Evolutionary conservation across 1,140 invertebrate genomes (phyloP), one percentile per base, ranked within the genome.

Genomic region (Brachionus paranguensis): DNA sequence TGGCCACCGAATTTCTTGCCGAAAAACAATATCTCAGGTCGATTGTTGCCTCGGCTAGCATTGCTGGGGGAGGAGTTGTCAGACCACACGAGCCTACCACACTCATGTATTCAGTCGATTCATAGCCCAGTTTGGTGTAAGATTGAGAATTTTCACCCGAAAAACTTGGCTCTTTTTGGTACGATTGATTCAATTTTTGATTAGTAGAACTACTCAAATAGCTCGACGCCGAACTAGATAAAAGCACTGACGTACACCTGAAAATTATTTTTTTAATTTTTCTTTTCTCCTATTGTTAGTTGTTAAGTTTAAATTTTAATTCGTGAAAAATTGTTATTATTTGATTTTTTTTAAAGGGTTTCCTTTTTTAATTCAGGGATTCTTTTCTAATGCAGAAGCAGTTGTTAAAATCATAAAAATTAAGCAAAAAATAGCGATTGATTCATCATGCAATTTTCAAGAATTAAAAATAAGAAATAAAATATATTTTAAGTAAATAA

Each of bases 11-110:
- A 76, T 76, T 76, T 50, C 72, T 11, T 3, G 27, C 20, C 20
- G 72, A 76, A 76, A 76, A 76, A 76, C 72, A 76, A 17, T 76
- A 76, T 29, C 72, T 76, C 20, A 76, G 11, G 20, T 76, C 72
- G 11, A 50, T 50, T 27, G 72, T 76, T 10, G 72, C 45, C 27
- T 53, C 43, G 3, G 72, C 12, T 50, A 76, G 50, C 45, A 50
- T 47, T 27, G 43, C 20, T 27, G 43, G 43, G 5, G 72, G 41
- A 14, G 43, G 72, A 27, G 72, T 50, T 12, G 10, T 29, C 29
- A 53, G 43, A 27, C 72, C 72, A 47, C 17, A 76, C 11, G 72
- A 76, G 20, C 72, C 45, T 29, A 29, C 45, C 20, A 76, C 72
- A 50, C 72, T 76, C 72, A 76, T 76, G 33, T 76, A 76, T 47